Conservation (phyloP, 2,113 vertebrate genomes). For the Hippolais icterina region DNA sequence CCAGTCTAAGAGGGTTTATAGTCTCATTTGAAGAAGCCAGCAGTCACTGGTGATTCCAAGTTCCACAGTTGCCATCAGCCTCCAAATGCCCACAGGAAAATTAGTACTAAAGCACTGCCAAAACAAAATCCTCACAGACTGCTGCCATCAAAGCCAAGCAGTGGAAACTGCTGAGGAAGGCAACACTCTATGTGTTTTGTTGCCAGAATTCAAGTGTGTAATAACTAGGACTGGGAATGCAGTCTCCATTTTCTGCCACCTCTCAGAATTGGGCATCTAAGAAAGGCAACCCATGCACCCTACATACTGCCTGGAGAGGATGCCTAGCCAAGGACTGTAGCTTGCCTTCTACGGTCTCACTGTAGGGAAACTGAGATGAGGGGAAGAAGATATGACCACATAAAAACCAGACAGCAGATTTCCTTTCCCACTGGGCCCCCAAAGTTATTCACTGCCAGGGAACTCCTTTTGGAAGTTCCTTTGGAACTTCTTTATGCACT, state of each 20-base stretch:
- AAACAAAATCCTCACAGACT: neutral
- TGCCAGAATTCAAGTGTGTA: neutral
- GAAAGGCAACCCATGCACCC: neutral
- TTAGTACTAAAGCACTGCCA: neutral
- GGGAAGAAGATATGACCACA: neutral
- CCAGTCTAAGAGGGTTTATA: neutral
- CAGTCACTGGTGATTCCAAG: neutral
- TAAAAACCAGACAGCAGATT: neutral
- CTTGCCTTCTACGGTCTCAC: neutral
- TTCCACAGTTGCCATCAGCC: neutral
- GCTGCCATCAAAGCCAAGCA: neutral
- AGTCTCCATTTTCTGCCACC: neutral
- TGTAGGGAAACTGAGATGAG: rapidly evolving
- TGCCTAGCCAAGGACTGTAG: neutral
- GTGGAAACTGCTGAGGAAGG: neutral
- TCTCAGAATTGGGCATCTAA: neutral
- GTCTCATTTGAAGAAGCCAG: neutral
- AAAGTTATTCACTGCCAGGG: neutral
- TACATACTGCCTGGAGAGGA: neutral
- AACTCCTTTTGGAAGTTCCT: neutral
- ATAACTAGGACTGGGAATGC: neutral
- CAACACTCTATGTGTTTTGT: neutral
- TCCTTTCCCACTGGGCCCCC: neutral
- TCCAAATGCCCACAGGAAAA: neutral
- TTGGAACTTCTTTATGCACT: neutral